phyloP scores from a whole-genome alignment of 2,888 invertebrate species.

The Abrostola triplasia region DNA sequence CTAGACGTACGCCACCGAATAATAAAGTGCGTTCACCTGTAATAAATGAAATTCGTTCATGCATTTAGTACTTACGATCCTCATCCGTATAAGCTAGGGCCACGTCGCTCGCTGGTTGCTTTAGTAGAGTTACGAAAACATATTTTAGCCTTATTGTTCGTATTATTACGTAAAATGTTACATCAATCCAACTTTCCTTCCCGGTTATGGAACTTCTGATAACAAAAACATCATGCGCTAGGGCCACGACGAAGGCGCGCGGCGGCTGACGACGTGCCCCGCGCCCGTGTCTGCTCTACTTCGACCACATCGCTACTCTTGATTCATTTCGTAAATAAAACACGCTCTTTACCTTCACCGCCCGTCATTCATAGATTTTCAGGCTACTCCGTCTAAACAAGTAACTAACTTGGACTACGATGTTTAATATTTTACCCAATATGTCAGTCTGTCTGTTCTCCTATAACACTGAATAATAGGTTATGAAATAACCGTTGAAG shows the following conservation, averaged over 20 bases:
- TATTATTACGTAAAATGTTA: slow-evolving; percentile 68
- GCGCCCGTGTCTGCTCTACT: slow-evolving; percentile 30
- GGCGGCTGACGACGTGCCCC: slow-evolving; percentile 48
- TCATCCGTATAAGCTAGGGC: slow-evolving; percentile 37
- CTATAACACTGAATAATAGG: too few relatives aligned
- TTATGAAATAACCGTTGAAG: too few relatives aligned
- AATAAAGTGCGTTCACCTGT: not conserved
- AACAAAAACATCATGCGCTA: slow-evolving; percentile 66
- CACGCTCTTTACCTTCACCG: too few relatives aligned
- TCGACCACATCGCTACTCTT: slow-evolving; percentile 16
- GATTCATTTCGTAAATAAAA: slow-evolving; percentile 26
- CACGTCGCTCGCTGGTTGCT: slow-evolving; percentile 27
- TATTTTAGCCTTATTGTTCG: slow-evolving; percentile 51
- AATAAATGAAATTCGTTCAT: too few relatives aligned
- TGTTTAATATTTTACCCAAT: too few relatives aligned
- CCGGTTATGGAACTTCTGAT: slow-evolving; percentile 62
- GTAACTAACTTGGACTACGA: too few relatives aligned
- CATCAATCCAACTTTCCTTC: slow-evolving; percentile 71
- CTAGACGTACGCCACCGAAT: not conserved
- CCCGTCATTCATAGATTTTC: too few relatives aligned
- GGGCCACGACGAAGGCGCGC: slow-evolving; percentile 48
- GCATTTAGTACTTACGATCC: not conserved
- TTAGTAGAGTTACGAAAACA: slow-evolving; percentile 56
- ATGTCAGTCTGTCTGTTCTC: too few relatives aligned
- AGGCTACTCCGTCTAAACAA: too few relatives aligned